phyloP scores from a whole-genome alignment of 1,140 invertebrate species.

The Drosophila tsacasi region DNA sequence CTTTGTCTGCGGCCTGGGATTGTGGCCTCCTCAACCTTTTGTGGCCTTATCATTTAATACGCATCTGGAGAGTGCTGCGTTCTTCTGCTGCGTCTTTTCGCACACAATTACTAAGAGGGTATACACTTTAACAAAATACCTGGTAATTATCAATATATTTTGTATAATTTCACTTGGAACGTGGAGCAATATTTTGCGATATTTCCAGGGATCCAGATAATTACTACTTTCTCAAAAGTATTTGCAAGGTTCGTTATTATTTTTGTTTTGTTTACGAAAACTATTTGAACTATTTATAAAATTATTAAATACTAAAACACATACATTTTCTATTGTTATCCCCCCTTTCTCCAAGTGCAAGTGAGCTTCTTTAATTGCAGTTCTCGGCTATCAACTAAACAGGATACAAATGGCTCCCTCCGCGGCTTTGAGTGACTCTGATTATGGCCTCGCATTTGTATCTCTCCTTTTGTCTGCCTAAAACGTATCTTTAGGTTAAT shows the following conservation, averaged over 20 bases:
- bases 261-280: background rate
- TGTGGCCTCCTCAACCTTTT: constrained; percentile 51
- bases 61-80: constrained; percentile 59
- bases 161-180: no score
- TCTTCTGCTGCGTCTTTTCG: constrained; percentile 49
- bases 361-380: constrained; percentile 62
- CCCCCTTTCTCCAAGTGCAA: background rate
- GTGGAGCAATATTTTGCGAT: background rate
- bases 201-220: background rate
- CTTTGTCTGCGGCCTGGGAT: constrained; percentile 47
- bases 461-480: constrained; percentile 48
- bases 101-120: constrained; percentile 51
- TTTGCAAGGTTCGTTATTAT: background rate
- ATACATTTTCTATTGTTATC: no score
- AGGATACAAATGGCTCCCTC: constrained; percentile 63
- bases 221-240: no score
- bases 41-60: constrained; percentile 76
- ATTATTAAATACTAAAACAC: no score
- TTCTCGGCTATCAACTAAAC: constrained; percentile 65
- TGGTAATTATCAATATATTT: no score
- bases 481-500: constrained; percentile 69
- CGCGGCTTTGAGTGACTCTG: constrained; percentile 59
- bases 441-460: constrained; percentile 60
- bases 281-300: background rate
- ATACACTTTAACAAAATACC: background rate